Base-by-base conservation (phyloP, 2,797 vertebrate genomes). In the Rhadinocentrus ornatus region DNA sequence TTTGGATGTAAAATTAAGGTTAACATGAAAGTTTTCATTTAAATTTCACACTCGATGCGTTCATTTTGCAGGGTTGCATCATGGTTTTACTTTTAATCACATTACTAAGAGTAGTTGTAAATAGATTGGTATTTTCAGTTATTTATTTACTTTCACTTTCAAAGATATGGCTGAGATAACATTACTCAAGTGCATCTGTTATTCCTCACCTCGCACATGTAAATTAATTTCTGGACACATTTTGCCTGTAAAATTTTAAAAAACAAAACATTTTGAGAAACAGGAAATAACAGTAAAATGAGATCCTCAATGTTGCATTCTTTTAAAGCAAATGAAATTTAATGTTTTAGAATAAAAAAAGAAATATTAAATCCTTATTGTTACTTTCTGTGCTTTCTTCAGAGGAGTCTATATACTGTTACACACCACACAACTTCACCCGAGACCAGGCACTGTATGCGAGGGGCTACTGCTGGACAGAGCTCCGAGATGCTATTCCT, bases 371-470 rank as follows among this genome's bases (percentile, higher is more conserved):
- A 0, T 46, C 39, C 46, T 79, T 26, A 76, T 52, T 52, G 1
- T 79, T 63, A 75, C 3, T 64, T 1, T 84, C 16, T 87, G 18
- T 79, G 3, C 37, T 82, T 64, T 78, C 56, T 22, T 37, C 94
- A 99, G 98, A 99, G 96, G 98, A 99, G 78, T 97, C 97, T 82
- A 99, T 99, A 92, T 99, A 99, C 94, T 99, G 98, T 95, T 99
- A 99, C 78, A 99, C 98, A 83, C 97, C 98, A 24, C 96, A 98
- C 95, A 99, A 99, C 96, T 99, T 99, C 94, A 99, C 98, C 84
- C 95, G 98, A 80, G 98, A 99, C 93, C 98, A 99, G 95, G 98
- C 98, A 62, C 94, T 99, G 92, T 99, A 99, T 73, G 98, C 97
- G 69, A 93, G 98, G 85, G 98, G 98, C 95, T 99, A 98, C 95